A percentile compares a stretch with the other conserved stretches of the same genome.
Conservation (phyloP, 92 coral and sea anemone species). For the Diadumene lineata region DNA sequence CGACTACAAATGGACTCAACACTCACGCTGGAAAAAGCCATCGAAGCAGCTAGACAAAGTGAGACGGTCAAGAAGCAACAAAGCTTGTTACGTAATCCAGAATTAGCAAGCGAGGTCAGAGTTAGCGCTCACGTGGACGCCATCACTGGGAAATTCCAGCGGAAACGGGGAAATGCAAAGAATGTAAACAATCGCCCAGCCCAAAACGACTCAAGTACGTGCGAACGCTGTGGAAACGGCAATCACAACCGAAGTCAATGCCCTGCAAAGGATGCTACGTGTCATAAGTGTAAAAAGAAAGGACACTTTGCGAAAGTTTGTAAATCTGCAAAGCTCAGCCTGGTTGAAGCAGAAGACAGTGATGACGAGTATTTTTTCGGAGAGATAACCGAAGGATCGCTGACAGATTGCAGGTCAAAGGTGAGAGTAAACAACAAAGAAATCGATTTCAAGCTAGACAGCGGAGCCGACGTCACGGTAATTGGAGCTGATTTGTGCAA, state of each 20-base stretch:
- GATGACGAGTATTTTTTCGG: neutral
- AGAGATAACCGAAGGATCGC: neutral
- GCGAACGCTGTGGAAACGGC: conserved; percentile 23
- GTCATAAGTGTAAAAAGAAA: conserved; percentile 30
- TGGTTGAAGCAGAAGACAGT: neutral
- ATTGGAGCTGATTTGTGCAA: neutral
- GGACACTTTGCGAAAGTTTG: conserved; percentile 14
- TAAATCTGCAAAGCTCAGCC: neutral
- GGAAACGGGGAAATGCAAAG: neutral
- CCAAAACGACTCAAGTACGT: neutral
- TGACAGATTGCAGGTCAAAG: neutral
- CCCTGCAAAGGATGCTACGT: conserved; percentile 21
- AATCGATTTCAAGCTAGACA: neutral
- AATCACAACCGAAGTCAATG: conserved; percentile 20
- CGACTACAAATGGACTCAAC: conserved; percentile 39
- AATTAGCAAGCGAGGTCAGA: neutral
- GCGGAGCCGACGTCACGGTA: neutral
- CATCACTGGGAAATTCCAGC: neutral
- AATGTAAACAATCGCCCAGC: neutral
- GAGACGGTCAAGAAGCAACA: conserved; percentile 32
- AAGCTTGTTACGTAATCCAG: neutral
- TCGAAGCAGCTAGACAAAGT: conserved; percentile 14
- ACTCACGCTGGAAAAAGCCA: conserved; percentile 28
- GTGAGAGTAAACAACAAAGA: neutral
- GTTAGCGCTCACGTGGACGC: neutral